Percentiles rank a stretch among this genome's conserved stretches.
These are phyloP conservation scores for Etia nguti DNA, from an alignment of 2,113 vertebrate species.

Conservation along the genomic window DNA sequence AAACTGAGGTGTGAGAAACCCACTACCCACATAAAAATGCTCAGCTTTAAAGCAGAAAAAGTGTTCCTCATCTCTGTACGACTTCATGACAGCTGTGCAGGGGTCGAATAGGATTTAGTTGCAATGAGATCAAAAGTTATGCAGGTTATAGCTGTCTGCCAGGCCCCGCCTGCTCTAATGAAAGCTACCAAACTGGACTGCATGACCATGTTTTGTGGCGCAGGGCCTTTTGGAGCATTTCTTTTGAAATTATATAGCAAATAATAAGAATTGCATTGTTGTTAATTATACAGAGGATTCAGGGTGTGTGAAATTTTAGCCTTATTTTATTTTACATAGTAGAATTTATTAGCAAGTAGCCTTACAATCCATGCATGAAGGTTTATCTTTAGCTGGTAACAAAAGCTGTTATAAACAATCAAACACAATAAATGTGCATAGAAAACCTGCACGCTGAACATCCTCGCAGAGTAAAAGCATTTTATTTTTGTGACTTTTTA, in stretches of 20 bases:
- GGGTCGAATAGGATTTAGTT: background rate
- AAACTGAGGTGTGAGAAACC: background rate
- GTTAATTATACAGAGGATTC: background rate
- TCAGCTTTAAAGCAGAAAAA: background rate
- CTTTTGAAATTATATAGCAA: background rate
- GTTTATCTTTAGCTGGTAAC: background rate
- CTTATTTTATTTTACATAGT: background rate
- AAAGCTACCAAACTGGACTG: background rate
- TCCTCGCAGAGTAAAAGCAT: fast-evolving
- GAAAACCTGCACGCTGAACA: background rate
- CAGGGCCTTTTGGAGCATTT: background rate
- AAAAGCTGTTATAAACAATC: background rate
- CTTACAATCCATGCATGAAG: too few species aligned
- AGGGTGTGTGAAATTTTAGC: background rate
- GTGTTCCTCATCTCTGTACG: background rate
- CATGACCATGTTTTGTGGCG: background rate
- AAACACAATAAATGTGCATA: background rate
- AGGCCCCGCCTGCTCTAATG: background rate
- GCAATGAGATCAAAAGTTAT: background rate
- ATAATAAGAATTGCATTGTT: background rate
- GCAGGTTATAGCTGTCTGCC: background rate
- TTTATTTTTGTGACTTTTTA: background rate
- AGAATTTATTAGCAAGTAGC: background rate
- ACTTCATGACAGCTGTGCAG: too few species aligned
- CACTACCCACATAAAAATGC: background rate